Evolutionary conservation across 1,140 invertebrate genomes (phyloP).

Genomic region (Procambarus clarkii): DNA sequence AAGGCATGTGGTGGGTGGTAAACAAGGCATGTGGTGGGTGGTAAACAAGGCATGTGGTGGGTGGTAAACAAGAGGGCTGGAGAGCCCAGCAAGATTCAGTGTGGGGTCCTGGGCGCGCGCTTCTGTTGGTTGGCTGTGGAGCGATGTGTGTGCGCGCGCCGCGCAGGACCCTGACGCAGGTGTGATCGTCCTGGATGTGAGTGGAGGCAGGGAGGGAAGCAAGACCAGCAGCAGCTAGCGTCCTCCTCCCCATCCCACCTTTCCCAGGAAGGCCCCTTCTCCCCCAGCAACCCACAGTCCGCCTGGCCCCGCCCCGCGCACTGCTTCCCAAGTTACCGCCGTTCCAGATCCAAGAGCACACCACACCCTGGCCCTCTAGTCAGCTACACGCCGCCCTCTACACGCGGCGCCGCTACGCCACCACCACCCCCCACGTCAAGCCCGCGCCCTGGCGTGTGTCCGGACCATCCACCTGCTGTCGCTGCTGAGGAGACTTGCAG

Average conservation of each 20-base stretch:
- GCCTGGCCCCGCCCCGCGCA: conserved; percentile 58
- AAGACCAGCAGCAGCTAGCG: not conserved
- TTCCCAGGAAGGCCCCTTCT: not conserved
- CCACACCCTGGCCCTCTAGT: conserved; percentile 47
- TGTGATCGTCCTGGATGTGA: not conserved
- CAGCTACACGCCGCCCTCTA: conserved; percentile 46
- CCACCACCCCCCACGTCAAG: conserved; percentile 18
- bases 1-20: not conserved
- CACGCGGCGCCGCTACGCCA: conserved; percentile 44
- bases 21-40: not conserved
- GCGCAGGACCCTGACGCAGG: conserved; percentile 20
- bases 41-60: not conserved
- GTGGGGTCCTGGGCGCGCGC: not conserved
- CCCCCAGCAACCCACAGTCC: conserved; percentile 21
- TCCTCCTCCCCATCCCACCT: not conserved
- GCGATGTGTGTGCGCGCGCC: not conserved
- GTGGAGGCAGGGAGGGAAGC: not conserved
- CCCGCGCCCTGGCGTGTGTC: conserved; percentile 45
- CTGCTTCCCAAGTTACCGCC: conserved; percentile 42
- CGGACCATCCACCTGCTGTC: conserved; percentile 21
- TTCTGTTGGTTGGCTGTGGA: not conserved
- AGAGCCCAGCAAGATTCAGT: not conserved
- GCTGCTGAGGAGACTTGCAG: conserved; percentile 13
- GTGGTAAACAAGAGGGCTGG: not conserved
- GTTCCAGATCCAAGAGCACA: conserved; percentile 11